Conservation (phyloP, 2,888 invertebrate species). For the Rotaria sp. region DNA sequence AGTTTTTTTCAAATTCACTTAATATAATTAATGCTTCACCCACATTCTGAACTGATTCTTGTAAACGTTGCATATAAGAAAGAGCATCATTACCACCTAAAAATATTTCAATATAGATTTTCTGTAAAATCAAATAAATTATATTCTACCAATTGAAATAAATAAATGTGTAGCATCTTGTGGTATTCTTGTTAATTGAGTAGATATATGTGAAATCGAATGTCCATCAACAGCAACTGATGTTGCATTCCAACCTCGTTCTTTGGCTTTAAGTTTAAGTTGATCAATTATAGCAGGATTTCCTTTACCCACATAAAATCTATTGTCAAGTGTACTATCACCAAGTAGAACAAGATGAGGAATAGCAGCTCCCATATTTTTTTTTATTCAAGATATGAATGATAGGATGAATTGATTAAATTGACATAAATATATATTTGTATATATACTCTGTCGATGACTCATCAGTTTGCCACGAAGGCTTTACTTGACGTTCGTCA, state of each 20-base stretch:
- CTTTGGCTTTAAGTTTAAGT: neutral
- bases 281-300: neutral
- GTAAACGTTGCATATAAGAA: neutral
- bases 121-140: too few species aligned
- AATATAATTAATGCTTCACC: neutral
- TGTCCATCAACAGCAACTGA: constrained; percentile 5
- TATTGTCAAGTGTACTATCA: neutral
- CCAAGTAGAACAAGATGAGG: neutral
- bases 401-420: too few species aligned
- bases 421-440: too few species aligned
- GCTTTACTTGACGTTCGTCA: too few species aligned
- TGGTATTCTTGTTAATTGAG: neutral
- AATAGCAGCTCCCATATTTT: neutral
- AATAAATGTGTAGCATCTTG: neutral
- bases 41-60: neutral
- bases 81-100: neutral
- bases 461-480: too few species aligned
- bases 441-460: too few species aligned
- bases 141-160: neutral
- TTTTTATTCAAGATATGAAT: neutral
- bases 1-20: neutral
- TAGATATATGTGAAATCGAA: neutral
- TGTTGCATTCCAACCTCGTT: constrained; percentile 17
- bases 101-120: neutral
- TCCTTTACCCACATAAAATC: neutral